phyloP scores from a whole-genome alignment of 2,888 invertebrate genomes.

The Dexiosoma caninum region DNA sequence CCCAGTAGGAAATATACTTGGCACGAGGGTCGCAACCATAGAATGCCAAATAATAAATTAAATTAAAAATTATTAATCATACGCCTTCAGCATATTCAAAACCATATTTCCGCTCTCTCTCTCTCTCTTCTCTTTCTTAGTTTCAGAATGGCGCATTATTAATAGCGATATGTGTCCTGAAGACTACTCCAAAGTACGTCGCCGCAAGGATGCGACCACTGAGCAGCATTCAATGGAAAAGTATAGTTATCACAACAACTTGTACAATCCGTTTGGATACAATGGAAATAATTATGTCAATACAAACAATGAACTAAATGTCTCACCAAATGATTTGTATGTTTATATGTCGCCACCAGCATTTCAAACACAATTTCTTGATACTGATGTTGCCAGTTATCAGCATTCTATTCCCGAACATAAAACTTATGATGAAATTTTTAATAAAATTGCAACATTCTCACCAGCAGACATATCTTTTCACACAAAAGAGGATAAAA shows the following conservation, averaged over 20 bases:
- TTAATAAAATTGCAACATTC: constrained; percentile 3
- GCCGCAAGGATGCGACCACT: constrained; percentile 37
- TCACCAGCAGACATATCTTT: background rate
- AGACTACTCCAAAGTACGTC: constrained; percentile 62
- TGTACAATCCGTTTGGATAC: constrained; percentile 39
- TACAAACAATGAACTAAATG: background rate
- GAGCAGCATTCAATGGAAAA: constrained; percentile 49
- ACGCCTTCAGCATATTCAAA: too few species aligned
- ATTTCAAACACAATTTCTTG: constrained; percentile 65
- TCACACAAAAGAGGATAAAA: background rate
- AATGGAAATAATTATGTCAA: constrained; percentile 10
- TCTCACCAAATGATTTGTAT: constrained; percentile 12
- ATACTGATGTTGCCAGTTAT: background rate
- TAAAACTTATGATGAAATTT: constrained; percentile 15
- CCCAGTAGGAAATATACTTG: too few species aligned
- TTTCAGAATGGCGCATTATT: constrained; percentile 70
- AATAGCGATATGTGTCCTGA: constrained; percentile 71
- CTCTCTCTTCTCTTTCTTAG: background rate
- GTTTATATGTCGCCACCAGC: constrained; percentile 69
- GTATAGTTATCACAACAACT: constrained; percentile 64
- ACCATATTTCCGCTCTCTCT: too few species aligned
- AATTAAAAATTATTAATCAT: too few species aligned
- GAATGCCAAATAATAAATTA: too few species aligned
- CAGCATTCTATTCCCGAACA: background rate
- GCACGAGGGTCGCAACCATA: too few species aligned